Evolutionary conservation across 2,888 invertebrate species (phyloP).

Genomic region (Germaria angustata): DNA sequence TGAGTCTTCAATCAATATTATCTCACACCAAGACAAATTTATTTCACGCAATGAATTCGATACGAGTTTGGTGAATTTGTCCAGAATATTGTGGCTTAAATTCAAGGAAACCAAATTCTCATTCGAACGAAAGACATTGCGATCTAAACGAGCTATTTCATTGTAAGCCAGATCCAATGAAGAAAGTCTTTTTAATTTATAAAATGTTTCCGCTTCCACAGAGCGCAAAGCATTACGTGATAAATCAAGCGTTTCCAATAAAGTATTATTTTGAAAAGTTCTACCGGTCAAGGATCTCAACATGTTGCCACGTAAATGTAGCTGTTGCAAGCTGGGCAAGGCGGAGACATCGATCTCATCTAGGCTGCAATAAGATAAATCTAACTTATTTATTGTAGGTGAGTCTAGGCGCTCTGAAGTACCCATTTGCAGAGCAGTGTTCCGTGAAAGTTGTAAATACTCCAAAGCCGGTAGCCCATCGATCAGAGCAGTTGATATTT

Average conservation of each 20-base stretch:
- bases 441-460: constrained; percentile 83
- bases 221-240: constrained; percentile 85
- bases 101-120: constrained; percentile 83
- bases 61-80: constrained; percentile 82
- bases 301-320: constrained; percentile 84
- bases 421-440: constrained; percentile 81
- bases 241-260: constrained; percentile 83
- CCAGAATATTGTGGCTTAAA: constrained; percentile 85
- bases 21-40: constrained; percentile 86
- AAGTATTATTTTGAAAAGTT: constrained; percentile 83
- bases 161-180: constrained; percentile 86
- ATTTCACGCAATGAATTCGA: constrained; percentile 82
- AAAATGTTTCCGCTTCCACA: constrained; percentile 83
- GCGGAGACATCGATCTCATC: constrained; percentile 83
- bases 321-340: constrained; percentile 83
- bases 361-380: constrained; percentile 84
- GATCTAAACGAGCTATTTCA: constrained; percentile 83
- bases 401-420: constrained; percentile 80
- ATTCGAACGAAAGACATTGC: constrained; percentile 83
- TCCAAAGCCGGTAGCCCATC: constrained; percentile 83
- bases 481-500: constrained; percentile 82
- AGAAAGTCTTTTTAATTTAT: constrained; percentile 82
- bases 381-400: constrained; percentile 81
- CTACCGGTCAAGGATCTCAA: constrained; percentile 82
- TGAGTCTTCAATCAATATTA: constrained; percentile 81